A percentile compares a stretch with the other conserved stretches of the same genome.
These are phyloP conservation scores for Spea multiplicata DNA, from an alignment of 2,113 vertebrate genomes.

Conservation along the genomic window DNA sequence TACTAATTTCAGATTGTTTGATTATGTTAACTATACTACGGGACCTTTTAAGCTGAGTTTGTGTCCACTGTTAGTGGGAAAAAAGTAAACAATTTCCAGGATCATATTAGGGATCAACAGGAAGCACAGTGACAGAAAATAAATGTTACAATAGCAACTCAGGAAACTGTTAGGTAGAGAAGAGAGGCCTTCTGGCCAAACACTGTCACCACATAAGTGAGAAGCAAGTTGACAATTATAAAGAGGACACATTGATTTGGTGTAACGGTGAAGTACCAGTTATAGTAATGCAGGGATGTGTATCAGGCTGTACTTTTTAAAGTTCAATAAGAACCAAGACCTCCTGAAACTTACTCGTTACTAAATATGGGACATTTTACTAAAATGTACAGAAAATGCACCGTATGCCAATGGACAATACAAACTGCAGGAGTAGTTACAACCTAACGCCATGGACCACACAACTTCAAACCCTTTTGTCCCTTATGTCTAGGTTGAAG, in stretches of 20 bases:
- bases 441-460: no score
- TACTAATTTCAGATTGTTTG: no score
- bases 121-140: background rate
- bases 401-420: no score
- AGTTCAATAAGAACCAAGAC: no score
- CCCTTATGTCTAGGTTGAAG: no score
- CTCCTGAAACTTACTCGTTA: no score
- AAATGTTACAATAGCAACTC: background rate
- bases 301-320: slow-evolving; percentile 11
- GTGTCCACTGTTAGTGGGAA: background rate
- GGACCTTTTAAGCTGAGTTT: no score
- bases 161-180: background rate
- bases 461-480: no score
- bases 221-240: background rate
- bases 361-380: no score
- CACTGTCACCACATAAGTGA: background rate
- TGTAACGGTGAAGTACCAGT: background rate
- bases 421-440: no score
- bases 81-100: background rate
- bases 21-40: no score
- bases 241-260: background rate
- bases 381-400: no score
- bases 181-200: background rate
- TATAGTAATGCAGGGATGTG: slow-evolving; percentile 31
- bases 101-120: background rate